A percentile compares a stretch with the other conserved stretches of the same genome.
These are phyloP conservation scores for Eutolmus rufibarbis DNA, from an alignment of 2,888 invertebrate genomes.

Conservation along the genomic window DNA sequence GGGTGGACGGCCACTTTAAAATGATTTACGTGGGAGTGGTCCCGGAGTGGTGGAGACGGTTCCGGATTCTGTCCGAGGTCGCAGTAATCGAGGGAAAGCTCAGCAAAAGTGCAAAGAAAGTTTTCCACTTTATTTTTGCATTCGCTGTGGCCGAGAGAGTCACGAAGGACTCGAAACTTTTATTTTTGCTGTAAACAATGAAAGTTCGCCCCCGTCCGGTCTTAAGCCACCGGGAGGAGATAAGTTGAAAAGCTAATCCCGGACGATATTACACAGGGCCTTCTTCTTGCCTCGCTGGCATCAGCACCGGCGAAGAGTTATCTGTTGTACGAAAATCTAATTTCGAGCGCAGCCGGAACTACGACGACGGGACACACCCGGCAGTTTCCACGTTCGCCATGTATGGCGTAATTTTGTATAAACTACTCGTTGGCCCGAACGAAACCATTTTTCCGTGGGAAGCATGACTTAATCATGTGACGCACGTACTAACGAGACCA, in stretches of 20 bases:
- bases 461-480: conserved; percentile 24
- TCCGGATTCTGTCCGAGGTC: not conserved
- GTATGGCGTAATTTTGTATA: not conserved
- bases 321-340: conserved; percentile 10
- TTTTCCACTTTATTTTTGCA: conserved; percentile 26
- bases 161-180: not conserved
- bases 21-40: not conserved
- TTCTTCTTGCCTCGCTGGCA: not conserved
- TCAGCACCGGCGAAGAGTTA: conserved; percentile 7
- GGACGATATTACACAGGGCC: not conserved
- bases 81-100: not conserved
- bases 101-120: conserved; percentile 1
- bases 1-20: not conserved
- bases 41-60: not conserved
- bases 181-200: conserved; percentile 7
- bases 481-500: conserved; percentile 26
- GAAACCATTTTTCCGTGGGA: not conserved
- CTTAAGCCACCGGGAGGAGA: not conserved
- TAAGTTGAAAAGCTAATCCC: conserved; percentile 16
- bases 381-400: not conserved
- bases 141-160: not conserved
- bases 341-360: not conserved
- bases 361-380: not conserved
- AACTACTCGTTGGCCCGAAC: not conserved
- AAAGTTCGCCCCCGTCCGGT: not conserved